Evolutionary conservation across 1,140 invertebrate species (phyloP).

Genomic region (Aricia agestis): DNA sequence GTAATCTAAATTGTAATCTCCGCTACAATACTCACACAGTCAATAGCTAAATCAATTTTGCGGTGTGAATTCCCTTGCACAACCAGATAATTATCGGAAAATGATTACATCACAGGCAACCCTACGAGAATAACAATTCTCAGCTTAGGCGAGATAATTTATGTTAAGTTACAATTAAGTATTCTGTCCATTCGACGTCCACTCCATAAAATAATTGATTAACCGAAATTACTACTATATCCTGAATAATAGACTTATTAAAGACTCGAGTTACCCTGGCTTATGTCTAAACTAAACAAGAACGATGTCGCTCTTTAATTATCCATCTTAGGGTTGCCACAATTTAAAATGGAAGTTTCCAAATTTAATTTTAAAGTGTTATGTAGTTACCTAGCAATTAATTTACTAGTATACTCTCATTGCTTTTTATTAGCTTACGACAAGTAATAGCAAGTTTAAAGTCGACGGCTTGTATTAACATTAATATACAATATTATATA

Average conservation of each 20-base stretch:
- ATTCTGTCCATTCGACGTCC: not conserved
- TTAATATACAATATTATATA: no score
- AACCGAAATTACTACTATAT: not conserved
- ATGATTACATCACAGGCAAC: not conserved
- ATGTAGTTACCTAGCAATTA: no score
- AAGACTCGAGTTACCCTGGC: not conserved
- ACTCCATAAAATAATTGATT: not conserved
- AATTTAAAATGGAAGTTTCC: not conserved
- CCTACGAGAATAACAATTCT: not conserved
- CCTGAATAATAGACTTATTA: not conserved
- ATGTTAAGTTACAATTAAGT: constrained; percentile 3
- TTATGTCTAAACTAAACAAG: not conserved
- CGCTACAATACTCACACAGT: not conserved
- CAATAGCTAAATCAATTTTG: not conserved
- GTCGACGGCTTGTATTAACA: no score
- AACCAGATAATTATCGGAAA: not conserved
- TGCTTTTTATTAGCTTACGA: no score
- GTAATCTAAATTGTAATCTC: not conserved
- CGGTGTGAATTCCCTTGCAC: not conserved
- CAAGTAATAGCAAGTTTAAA: no score
- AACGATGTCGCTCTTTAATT: not conserved
- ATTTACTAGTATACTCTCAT: no score
- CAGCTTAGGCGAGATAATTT: not conserved
- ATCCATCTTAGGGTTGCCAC: not conserved
- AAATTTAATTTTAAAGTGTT: no score